Evolutionary conservation across 1,140 invertebrate species (phyloP).

Genomic region (Helicoverpa zea): DNA sequence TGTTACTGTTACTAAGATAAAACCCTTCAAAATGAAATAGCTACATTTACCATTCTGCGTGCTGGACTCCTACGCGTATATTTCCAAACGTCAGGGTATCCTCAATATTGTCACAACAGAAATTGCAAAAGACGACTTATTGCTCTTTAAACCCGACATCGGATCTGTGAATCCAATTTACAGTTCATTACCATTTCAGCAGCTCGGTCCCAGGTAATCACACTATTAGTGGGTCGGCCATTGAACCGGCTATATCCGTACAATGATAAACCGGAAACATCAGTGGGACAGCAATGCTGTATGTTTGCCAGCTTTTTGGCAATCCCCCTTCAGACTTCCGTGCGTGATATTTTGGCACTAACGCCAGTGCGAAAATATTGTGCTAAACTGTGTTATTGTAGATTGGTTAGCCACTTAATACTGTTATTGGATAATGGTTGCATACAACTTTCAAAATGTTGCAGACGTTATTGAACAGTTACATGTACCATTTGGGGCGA

Average conservation of each 20-base stretch:
- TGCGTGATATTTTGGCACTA: background rate
- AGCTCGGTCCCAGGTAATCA: slow-evolving; percentile 11
- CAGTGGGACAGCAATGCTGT: slow-evolving; percentile 20
- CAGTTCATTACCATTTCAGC: slow-evolving; percentile 36
- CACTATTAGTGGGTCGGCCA: slow-evolving; percentile 29
- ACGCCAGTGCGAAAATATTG: background rate
- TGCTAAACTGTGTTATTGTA: background rate
- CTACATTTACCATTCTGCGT: too few species aligned
- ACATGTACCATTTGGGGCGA: too few species aligned
- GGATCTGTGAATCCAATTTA: background rate
- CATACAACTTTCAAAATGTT: background rate
- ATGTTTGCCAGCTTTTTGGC: background rate
- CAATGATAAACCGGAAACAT: slow-evolving; percentile 30
- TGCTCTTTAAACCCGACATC: too few species aligned
- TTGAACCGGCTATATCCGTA: slow-evolving; percentile 28
- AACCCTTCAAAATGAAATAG: too few species aligned
- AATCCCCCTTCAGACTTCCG: background rate
- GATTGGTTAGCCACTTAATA: background rate
- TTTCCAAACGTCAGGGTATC: too few species aligned
- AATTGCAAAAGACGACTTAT: too few species aligned
- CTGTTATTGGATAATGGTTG: background rate
- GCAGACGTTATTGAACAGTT: too few species aligned
- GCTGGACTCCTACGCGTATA: too few species aligned
- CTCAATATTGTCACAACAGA: background rate
- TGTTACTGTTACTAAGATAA: too few species aligned